Conservation (phyloP, 1,140 invertebrate genomes). For the Philotrypesis tridentata region DNA sequence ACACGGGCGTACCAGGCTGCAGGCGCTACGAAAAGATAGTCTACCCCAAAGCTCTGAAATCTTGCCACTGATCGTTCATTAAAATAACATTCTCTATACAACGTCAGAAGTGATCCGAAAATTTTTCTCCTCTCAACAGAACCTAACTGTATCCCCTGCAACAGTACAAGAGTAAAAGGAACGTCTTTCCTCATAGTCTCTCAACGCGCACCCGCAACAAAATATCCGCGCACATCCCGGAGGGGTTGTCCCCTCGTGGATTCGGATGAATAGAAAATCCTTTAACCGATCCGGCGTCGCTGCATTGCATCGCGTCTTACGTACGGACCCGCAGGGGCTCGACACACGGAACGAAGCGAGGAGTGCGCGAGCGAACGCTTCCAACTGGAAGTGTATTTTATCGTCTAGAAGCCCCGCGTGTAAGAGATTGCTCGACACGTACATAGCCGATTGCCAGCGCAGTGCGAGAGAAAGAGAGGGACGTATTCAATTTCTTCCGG, state of each 20-base stretch:
- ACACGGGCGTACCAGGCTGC: neutral
- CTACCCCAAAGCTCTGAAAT: neutral
- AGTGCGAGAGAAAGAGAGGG: neutral
- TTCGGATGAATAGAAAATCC: conserved; percentile 6
- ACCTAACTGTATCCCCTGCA: too few relatives aligned
- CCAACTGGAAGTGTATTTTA: neutral
- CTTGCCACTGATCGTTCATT: neutral
- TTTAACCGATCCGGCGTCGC: neutral
- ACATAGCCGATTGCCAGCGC: too few relatives aligned
- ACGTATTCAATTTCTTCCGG: conserved; percentile 10
- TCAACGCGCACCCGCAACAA: neutral
- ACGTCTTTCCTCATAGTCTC: neutral
- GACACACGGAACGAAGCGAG: neutral
- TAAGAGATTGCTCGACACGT: neutral
- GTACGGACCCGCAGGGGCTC: neutral
- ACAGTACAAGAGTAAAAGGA: too few relatives aligned
- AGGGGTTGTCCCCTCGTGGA: neutral
- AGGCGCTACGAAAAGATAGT: neutral
- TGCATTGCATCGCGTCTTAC: neutral
- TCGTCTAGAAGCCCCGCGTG: neutral
- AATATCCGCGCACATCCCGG: neutral
- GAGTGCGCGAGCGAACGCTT: neutral
- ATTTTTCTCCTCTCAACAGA: too few relatives aligned
- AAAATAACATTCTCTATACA: too few relatives aligned
- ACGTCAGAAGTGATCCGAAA: neutral